A percentile compares a stretch with the other conserved stretches of the same genome.
phyloP scores from a whole-genome alignment of 1,140 invertebrate species.

The Drosophila parabipectinata region DNA sequence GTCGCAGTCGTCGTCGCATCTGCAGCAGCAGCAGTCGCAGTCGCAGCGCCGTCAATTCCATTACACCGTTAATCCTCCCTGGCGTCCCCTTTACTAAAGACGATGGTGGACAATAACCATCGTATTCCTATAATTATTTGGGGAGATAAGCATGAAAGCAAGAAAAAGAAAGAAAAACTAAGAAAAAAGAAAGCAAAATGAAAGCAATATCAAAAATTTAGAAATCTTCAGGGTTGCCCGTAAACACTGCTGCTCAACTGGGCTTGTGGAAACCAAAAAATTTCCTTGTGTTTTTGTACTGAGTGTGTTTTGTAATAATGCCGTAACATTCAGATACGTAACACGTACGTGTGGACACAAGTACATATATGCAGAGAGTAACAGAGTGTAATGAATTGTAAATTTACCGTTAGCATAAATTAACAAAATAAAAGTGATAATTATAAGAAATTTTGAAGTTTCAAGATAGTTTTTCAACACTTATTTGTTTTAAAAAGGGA shows the following conservation, averaged over 20 bases:
- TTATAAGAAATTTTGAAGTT: too few species aligned
- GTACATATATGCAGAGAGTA: background rate
- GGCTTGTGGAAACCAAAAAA: background rate
- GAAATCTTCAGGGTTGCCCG: background rate
- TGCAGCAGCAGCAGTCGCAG: background rate
- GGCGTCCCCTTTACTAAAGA: conserved; percentile 46
- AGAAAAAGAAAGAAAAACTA: background rate
- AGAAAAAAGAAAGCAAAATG: background rate
- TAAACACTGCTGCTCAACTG: background rate
- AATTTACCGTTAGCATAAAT: background rate
- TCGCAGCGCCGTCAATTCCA: conserved; percentile 38
- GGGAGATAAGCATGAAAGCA: too few species aligned
- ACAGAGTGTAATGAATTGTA: background rate
- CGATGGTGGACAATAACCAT: too few species aligned
- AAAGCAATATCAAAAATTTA: background rate
- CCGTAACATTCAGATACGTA: background rate
- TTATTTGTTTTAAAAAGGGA: background rate
- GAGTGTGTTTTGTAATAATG: background rate
- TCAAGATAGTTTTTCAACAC: too few species aligned
- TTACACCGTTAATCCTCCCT: conserved; percentile 10
- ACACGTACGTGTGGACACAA: background rate
- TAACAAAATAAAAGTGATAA: background rate
- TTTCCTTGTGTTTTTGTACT: background rate
- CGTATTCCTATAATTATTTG: too few species aligned
- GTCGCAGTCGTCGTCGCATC: background rate